These are phyloP conservation scores for Priocnemis perturbator DNA, from an alignment of 2,888 invertebrate genomes.

Conservation along the genomic window DNA sequence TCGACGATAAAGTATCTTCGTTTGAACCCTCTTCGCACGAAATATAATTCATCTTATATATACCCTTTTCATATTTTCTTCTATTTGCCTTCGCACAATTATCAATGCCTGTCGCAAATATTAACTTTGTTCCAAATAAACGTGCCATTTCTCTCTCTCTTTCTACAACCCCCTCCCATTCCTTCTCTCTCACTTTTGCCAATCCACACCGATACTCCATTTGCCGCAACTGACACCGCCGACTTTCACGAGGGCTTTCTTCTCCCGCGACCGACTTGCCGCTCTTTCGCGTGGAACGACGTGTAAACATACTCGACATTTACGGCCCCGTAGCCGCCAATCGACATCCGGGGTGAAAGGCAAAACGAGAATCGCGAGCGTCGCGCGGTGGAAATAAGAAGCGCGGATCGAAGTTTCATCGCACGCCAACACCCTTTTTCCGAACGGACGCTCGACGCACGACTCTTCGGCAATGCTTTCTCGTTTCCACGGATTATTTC, in stretches of 20 bases:
- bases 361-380: slow-evolving; percentile 48
- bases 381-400: neutral
- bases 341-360: slow-evolving; percentile 70
- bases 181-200: no score
- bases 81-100: no score
- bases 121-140: no score
- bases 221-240: slow-evolving; percentile 27
- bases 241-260: slow-evolving; percentile 59
- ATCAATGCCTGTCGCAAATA: no score
- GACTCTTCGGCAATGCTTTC: no score
- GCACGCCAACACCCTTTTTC: no score
- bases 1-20: no score
- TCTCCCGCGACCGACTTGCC: slow-evolving; percentile 44
- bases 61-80: no score
- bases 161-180: slow-evolving; percentile 3
- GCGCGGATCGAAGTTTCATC: neutral
- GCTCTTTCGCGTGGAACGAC: slow-evolving; percentile 28
- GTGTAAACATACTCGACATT: slow-evolving; percentile 35
- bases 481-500: no score
- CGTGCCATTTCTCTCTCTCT: slow-evolving; percentile 31
- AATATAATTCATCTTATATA: no score
- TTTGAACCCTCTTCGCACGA: no score
- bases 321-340: slow-evolving; percentile 13
- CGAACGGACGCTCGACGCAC: no score
- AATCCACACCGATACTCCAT: slow-evolving; percentile 4